Percentiles rank a stretch among this genome's conserved stretches.
phyloP scores from a whole-genome alignment of 2,888 invertebrate species.

The Myopa tessellatipennis region DNA sequence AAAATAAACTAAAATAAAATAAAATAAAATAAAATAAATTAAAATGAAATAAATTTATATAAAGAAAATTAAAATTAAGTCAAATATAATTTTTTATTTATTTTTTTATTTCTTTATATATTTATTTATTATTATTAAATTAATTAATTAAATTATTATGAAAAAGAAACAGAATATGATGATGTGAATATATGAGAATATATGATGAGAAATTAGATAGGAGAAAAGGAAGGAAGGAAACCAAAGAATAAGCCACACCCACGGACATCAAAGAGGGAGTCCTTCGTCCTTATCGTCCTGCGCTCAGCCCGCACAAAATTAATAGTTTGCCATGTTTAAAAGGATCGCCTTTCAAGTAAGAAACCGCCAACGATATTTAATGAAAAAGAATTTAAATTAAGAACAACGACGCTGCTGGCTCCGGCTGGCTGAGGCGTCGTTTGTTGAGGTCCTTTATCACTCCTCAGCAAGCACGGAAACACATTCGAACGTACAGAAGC shows the following conservation, averaged over 20 bases:
- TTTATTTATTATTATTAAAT: too few species aligned
- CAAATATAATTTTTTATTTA: too few species aligned
- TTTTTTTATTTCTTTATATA: too few species aligned
- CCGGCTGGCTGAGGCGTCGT: not conserved
- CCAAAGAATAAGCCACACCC: conserved; percentile 37
- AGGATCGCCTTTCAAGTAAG: conserved; percentile 63
- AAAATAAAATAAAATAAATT: conserved; percentile 18
- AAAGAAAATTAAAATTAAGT: not conserved
- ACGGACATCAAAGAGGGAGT: conserved; percentile 13
- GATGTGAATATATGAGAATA: too few species aligned
- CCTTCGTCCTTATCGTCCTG: not conserved
- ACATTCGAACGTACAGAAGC: not conserved
- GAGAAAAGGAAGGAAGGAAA: conserved; percentile 42
- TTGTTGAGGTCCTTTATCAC: conserved; percentile 10
- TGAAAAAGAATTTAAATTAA: conserved; percentile 41
- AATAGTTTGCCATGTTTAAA: conserved; percentile 65
- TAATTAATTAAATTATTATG: too few species aligned
- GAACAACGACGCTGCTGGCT: conserved; percentile 24
- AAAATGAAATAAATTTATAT: not conserved
- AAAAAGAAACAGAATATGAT: not conserved
- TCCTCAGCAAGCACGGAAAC: not conserved
- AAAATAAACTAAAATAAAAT: conserved; percentile 19
- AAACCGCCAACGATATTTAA: conserved; percentile 65
- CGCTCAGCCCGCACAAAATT: conserved; percentile 55
- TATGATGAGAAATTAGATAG: not conserved